A percentile compares a stretch with the other conserved stretches of the same genome.
Conservation (phyloP, 2,888 invertebrate species). For the Tenthredo mesomela region DNA sequence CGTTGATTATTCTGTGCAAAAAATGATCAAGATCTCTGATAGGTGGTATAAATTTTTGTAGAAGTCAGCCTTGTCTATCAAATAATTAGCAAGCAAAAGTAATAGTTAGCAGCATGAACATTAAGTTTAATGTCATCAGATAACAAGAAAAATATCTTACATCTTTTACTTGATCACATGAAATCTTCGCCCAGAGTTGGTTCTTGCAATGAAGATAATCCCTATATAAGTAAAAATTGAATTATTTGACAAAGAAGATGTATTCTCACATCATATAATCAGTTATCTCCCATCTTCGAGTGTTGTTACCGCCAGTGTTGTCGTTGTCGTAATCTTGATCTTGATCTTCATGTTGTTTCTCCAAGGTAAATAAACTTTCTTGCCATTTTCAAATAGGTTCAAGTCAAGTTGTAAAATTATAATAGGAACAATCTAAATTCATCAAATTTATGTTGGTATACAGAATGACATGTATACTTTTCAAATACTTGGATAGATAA, state of each 20-base stretch:
- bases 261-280: constrained; percentile 4
- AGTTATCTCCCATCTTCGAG: background rate
- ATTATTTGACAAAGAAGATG: constrained; percentile 16
- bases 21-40: background rate
- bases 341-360: background rate
- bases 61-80: constrained; percentile 2
- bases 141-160: constrained; percentile 43
- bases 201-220: background rate
- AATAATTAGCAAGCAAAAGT: constrained; percentile 20
- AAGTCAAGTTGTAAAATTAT: constrained; percentile 9
- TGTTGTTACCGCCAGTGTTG: background rate
- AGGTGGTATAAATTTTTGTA: constrained; percentile 19
- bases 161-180: constrained; percentile 39
- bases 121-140: constrained; percentile 14
- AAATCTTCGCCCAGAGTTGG: constrained; percentile 25
- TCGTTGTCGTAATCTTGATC: background rate
- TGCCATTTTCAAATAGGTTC: background rate
- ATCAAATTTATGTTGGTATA: constrained; percentile 9
- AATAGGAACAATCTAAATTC: background rate
- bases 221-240: constrained; percentile 22
- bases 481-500: background rate
- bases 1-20: constrained; percentile 2
- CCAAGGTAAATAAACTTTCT: background rate
- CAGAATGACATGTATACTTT: background rate
- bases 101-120: constrained; percentile 38